Evolutionary conservation across 2,888 invertebrate species (phyloP).

Genomic region (Lasioglossum oenotherae): DNA sequence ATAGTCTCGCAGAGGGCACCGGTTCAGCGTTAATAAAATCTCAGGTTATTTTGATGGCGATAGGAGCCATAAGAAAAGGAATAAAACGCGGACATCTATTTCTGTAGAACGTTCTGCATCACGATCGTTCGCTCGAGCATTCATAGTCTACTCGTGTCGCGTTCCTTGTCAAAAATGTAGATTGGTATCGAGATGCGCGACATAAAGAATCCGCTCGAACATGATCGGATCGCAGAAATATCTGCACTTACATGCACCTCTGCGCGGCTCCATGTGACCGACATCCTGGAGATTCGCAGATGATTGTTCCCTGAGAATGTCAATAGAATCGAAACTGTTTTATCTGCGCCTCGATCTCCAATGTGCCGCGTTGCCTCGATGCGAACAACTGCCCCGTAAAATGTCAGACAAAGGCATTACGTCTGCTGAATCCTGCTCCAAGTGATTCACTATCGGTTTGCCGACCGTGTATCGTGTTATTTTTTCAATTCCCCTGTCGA

Average conservation of each 20-base stretch:
- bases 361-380: not conserved
- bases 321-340: constrained; percentile 9
- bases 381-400: constrained; percentile 27
- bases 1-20: not conserved
- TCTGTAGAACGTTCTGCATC: not conserved
- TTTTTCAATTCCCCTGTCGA: not conserved
- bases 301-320: not conserved
- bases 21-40: constrained; percentile 1
- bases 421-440: constrained; percentile 12
- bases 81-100: not conserved
- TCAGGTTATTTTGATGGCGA: not conserved
- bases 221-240: not conserved
- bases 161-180: constrained; percentile 3
- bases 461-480: not conserved
- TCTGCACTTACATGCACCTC: not conserved
- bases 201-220: not conserved
- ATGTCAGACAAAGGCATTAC: constrained; percentile 20
- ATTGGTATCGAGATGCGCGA: not conserved
- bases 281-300: not conserved
- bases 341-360: not conserved
- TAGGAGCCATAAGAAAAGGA: not conserved
- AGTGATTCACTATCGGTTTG: not conserved
- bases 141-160: not conserved
- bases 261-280: not conserved
- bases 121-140: not conserved